Percentiles rank a stretch among this genome's conserved stretches.
Conservation (phyloP, 1,140 invertebrate genomes). For the Hyphantria cunea region DNA sequence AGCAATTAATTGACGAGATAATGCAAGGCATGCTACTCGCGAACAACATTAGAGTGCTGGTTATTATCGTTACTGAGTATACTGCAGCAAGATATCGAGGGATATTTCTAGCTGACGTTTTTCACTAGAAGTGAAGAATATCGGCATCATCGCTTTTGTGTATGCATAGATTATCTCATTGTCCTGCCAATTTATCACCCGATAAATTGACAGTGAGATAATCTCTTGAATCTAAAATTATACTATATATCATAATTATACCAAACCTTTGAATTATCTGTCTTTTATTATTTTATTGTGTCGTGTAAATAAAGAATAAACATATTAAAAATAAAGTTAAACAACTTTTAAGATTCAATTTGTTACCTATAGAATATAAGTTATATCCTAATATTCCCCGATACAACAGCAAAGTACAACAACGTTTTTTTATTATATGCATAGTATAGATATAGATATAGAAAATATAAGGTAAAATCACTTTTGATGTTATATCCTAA, state of each 20-base stretch:
- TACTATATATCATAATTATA: slow-evolving; percentile 10
- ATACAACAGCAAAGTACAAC: no score
- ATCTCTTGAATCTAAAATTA: slow-evolving; percentile 15
- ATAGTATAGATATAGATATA: no score
- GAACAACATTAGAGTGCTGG: slow-evolving; percentile 11
- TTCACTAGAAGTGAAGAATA: no score
- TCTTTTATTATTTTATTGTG: no score
- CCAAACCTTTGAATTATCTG: no score
- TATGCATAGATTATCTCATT: slow-evolving; percentile 38
- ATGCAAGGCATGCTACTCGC: slow-evolving; percentile 27
- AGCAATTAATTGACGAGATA: slow-evolving; percentile 38
- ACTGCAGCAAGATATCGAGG: slow-evolving; percentile 42
- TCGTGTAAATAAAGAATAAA: no score
- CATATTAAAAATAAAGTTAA: no score
- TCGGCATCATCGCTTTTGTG: no score
- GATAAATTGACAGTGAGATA: slow-evolving; percentile 26
- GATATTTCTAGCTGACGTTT: slow-evolving; percentile 46
- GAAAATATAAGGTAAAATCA: background rate
- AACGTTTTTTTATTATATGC: slow-evolving; percentile 28
- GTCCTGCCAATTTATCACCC: slow-evolving; percentile 34
- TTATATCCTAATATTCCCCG: no score
- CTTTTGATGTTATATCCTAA: slow-evolving; percentile 9
- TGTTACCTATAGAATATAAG: no score
- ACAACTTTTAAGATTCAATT: no score
- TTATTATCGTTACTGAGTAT: slow-evolving; percentile 43